Evolutionary conservation across 2,113 vertebrate species (phyloP), one percentile per base, ranked within the genome.

Genomic region (Hippocampus zosterae): DNA sequence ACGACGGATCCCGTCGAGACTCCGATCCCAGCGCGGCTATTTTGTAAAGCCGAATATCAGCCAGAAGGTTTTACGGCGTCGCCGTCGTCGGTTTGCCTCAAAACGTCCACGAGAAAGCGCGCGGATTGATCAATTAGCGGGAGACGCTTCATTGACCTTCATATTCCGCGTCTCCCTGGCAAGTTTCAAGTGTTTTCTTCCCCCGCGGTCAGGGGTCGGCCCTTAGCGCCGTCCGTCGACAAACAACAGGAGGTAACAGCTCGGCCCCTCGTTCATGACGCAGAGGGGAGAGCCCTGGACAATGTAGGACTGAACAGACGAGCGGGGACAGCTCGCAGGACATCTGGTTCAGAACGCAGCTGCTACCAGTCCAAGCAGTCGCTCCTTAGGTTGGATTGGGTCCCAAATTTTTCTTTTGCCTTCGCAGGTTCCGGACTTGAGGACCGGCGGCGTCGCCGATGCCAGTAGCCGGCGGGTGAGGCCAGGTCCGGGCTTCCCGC

Each of bases 221-320:
- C 67, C 71, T 41, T 68, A 84, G 78, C 73, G 33, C 85, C 73
- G 56, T 81, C 78, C 79, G 78, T 74, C 87, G 84, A 86, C 81
- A 87, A 85, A 84, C 80, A 88, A 72, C 80, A 88, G 87, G 75
- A 83, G 63, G 76, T 59, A 85, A 80, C 87, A 84, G 78, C 72
- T 69, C 79, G 57, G 71, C 76, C 82, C 68, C 82, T 79, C 73
- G 77, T 88, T 88, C 83, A 83, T 76, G 75, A 79, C 2, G n/a
- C 78, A 72, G 71, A 68, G 72, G 72, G 70, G 70, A 69, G 80
- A 74, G 82, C 73, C 25, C 84, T 88, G 85, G 82, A 87, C 77
- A 82, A 78, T 85, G 82, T 86, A 27, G 71, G 74, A 74, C 70
- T 12, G 66, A 59, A 72, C 70, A 12, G 64, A 59, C 10, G 56